Evolutionary conservation across 1,140 invertebrate genomes (phyloP), one percentile per base, ranked within the genome.

Genomic region (Cydia strobilella): DNA sequence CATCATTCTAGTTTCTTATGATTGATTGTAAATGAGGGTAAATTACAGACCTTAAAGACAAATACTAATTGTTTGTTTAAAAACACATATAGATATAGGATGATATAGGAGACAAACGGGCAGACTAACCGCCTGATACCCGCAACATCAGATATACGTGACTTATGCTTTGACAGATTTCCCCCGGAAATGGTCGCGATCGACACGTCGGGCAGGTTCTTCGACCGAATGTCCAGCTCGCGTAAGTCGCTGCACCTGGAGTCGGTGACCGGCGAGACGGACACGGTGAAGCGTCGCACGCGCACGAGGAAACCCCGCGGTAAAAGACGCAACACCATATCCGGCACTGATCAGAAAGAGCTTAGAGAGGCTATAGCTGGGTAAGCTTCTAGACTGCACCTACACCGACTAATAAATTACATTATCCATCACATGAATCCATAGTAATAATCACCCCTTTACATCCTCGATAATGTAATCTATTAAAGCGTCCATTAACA

Each of bases 311-410:
- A 96, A 92, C 95, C 96, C 75, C 94, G 96, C 79, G 96, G 95
- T 88, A 97, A 97, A 93, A 95, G 97, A 94, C 94, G 97, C 89
- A 98, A 98, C 89, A 98, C 97, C 80, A 97, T 98, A 86, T 97
- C 97, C 79, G 97, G 97, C 82, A 97, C 96, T 79, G 96, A 97
- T 94, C 95, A 96, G 84, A 97, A 96, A 93, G 97, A 97, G 94
- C 96, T 97, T 91, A 94, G 95, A 91, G 95, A 96, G 91, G 96
- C 96, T 87, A 94, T 96, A 79, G 95, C 95, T 93, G 96, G 95
- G 96, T 96, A 94, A 95, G 95, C 95, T 92, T 88, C 77, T 88
- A 91, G 86, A 83, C 82, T 86, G 92, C 93, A 92, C 89, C 79
- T 85, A 87, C 78, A 77, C 80, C 75, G 77, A 84, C 81, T 79